phyloP scores from a whole-genome alignment of 2,113 vertebrate genomes.

The Corydoras sp. region DNA sequence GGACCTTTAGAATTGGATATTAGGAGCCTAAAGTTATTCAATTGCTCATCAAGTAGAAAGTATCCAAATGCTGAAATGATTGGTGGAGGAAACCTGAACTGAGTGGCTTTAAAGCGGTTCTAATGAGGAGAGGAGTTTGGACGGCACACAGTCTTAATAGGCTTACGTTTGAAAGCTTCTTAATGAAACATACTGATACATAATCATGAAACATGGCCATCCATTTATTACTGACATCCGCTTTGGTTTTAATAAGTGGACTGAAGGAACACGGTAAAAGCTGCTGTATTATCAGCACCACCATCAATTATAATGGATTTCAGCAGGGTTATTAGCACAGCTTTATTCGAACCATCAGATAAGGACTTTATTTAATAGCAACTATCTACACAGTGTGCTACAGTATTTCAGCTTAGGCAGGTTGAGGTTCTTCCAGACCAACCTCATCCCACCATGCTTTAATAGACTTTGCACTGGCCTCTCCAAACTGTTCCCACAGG shows the following conservation, averaged over 20 bases:
- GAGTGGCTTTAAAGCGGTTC: not conserved
- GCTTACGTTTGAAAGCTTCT: not conserved
- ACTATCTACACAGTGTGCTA: not conserved
- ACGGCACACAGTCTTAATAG: not conserved
- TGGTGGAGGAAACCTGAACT: conserved; percentile 8
- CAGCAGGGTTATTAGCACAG: not conserved
- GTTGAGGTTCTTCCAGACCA: no score
- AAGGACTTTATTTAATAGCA: not conserved
- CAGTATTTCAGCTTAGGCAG: no score
- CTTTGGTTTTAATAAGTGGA: not conserved
- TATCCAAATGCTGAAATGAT: not conserved
- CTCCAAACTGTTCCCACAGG: no score
- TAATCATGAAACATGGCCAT: not conserved
- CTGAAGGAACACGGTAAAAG: not conserved
- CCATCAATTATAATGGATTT: not conserved
- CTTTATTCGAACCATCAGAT: not conserved
- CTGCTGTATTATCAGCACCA: not conserved
- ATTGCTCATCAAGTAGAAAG: no score
- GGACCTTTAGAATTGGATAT: no score
- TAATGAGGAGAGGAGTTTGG: no score
- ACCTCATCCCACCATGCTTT: no score
- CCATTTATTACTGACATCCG: not conserved
- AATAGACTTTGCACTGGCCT: no score
- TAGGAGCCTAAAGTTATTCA: no score
- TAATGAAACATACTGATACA: not conserved